Conservation (phyloP, 2,888 invertebrate species). For the Eupelmus urozonus region DNA sequence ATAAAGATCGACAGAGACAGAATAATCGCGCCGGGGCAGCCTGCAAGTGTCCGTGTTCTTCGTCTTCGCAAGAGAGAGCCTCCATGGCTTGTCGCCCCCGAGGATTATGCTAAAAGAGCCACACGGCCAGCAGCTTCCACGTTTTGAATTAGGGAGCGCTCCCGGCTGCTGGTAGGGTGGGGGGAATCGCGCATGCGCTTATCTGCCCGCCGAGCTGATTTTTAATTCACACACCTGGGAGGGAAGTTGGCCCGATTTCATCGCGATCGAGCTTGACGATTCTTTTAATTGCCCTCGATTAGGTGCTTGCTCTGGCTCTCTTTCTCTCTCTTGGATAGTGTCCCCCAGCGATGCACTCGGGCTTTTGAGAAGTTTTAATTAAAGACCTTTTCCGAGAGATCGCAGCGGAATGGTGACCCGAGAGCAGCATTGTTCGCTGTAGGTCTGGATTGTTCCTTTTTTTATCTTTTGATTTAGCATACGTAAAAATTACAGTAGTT, state of each 20-base stretch:
- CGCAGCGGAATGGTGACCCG: slow-evolving; percentile 16
- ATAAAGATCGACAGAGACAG: slow-evolving; percentile 40
- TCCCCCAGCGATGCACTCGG: background rate
- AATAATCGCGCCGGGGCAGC: slow-evolving; percentile 14
- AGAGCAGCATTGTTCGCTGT: no score
- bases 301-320: slow-evolving; percentile 13
- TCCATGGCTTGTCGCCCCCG: slow-evolving; percentile 68
- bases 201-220: slow-evolving; percentile 17
- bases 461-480: background rate
- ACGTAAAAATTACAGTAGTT: no score
- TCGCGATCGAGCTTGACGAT: slow-evolving; percentile 35
- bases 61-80: slow-evolving; percentile 58
- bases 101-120: slow-evolving; percentile 75
- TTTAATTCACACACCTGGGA: slow-evolving; percentile 42
- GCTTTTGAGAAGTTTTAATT: slow-evolving; percentile 43
- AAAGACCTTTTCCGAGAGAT: slow-evolving; percentile 40
- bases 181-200: slow-evolving; percentile 16
- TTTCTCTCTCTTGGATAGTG: background rate
- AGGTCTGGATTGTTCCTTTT: no score
- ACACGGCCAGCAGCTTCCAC: slow-evolving; percentile 61
- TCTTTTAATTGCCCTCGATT: slow-evolving; percentile 51
- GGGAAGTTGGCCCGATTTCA: slow-evolving; percentile 18
- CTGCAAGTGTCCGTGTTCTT: slow-evolving; percentile 49
- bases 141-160: slow-evolving; percentile 68
- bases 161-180: background rate